These are phyloP conservation scores for Tetragonula clypearis DNA, from an alignment of 1,140 invertebrate genomes.

Conservation along the genomic window DNA sequence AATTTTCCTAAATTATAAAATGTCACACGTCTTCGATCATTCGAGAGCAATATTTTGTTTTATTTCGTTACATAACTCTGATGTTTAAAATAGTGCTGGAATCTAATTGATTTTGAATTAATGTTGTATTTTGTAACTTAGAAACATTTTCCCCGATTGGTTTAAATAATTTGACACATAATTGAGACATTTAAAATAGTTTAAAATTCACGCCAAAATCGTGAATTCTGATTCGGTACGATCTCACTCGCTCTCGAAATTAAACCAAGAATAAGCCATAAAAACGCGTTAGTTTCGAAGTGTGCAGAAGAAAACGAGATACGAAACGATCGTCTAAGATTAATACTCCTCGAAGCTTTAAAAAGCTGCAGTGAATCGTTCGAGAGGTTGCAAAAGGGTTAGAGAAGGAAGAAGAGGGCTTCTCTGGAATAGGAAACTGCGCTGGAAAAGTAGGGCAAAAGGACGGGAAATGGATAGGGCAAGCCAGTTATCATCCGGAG, in stretches of 20 bases:
- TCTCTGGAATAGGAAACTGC: slow-evolving; percentile 3
- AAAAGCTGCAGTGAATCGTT: slow-evolving; percentile 45
- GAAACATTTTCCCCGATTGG: no score
- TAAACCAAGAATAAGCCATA: background rate
- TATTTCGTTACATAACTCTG: no score
- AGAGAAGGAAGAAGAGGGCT: slow-evolving; percentile 27
- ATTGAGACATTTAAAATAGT: no score
- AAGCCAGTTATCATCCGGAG: slow-evolving; percentile 68
- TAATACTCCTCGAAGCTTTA: slow-evolving; percentile 50
- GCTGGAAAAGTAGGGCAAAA: slow-evolving; percentile 60
- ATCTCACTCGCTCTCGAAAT: background rate
- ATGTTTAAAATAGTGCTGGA: no score
- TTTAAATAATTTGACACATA: no score
- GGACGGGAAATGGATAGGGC: slow-evolving; percentile 47
- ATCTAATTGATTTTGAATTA: no score
- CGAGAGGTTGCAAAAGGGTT: slow-evolving; percentile 42
- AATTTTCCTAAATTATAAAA: background rate
- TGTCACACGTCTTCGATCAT: background rate
- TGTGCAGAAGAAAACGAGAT: background rate
- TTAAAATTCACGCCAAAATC: background rate
- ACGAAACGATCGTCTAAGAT: slow-evolving; percentile 34
- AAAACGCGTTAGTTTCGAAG: background rate
- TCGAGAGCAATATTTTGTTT: no score
- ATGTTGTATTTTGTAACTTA: no score
- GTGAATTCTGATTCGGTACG: background rate